A percentile compares a stretch with the other conserved stretches of the same genome.
phyloP scores from a whole-genome alignment of 2,113 vertebrate species.

The Gymnocephalus cernua region DNA sequence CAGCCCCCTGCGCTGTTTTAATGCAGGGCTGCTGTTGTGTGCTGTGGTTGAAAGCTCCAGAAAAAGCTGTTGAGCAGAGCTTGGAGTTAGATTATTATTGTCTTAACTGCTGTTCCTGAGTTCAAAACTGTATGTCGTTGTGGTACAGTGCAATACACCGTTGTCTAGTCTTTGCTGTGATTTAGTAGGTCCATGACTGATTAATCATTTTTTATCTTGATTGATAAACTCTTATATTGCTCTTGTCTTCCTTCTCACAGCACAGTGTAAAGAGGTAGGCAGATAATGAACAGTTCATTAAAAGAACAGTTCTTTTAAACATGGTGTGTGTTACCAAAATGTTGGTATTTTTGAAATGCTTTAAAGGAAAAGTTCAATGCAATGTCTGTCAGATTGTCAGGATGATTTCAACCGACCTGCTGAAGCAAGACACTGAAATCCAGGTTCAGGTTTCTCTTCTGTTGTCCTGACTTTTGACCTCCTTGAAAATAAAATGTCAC shows the following conservation, averaged over 20 bases:
- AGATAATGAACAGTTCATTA: background rate
- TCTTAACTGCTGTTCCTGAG: background rate
- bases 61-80: background rate
- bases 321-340: conserved; percentile 15
- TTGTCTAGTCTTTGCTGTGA: conserved; percentile 47
- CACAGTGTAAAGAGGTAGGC: conserved; percentile 1
- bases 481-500: background rate
- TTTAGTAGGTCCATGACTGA: conserved; percentile 13
- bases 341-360: conserved; percentile 3
- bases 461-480: background rate
- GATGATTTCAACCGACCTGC: background rate
- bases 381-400: background rate
- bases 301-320: background rate
- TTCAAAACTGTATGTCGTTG: conserved; percentile 22
- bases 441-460: background rate
- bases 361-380: conserved; percentile 10
- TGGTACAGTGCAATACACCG: conserved; percentile 55
- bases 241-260: background rate
- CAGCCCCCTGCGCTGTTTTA: background rate
- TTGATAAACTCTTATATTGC: background rate
- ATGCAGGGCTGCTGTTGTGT: background rate
- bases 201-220: background rate
- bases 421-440: background rate
- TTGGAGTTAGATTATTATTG: background rate
- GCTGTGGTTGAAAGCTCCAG: background rate